Evolutionary conservation across 1,140 invertebrate genomes (phyloP).

Genomic region (Trichonephila inaurata): DNA sequence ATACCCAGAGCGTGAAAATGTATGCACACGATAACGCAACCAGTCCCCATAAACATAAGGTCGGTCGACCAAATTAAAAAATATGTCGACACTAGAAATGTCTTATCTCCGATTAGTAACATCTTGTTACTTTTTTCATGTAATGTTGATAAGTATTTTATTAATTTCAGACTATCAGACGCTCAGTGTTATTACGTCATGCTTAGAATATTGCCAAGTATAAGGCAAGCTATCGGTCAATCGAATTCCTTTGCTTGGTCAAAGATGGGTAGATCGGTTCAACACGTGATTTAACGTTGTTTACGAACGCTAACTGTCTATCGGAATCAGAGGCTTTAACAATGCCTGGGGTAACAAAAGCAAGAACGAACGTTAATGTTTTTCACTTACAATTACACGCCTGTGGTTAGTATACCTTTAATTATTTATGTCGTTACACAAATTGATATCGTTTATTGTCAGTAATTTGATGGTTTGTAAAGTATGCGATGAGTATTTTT

Average conservation of each 20-base stretch:
- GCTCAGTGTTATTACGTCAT: neutral
- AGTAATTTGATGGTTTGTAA: too few species aligned
- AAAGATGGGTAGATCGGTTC: neutral
- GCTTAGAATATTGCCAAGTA: neutral
- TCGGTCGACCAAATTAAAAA: neutral
- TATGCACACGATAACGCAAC: constrained; percentile 23
- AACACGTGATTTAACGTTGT: neutral
- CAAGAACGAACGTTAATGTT: neutral
- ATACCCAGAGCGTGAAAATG: constrained; percentile 7
- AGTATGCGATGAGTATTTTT: too few species aligned
- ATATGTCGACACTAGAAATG: constrained; percentile 2
- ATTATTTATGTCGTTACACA: neutral
- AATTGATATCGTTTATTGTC: neutral
- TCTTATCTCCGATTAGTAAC: constrained; percentile 25
- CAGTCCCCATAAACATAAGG: neutral
- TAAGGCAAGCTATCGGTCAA: neutral
- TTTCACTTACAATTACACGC: neutral
- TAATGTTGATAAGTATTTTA: constrained; percentile 32
- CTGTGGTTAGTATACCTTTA: neutral
- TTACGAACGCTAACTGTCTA: neutral
- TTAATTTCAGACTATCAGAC: constrained; percentile 30
- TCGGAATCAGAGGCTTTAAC: neutral
- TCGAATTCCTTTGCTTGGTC: neutral
- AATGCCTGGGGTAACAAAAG: neutral
- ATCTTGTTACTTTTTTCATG: constrained; percentile 6